phyloP scores from a whole-genome alignment of 2,888 invertebrate species.

The Quadriops clusia region DNA sequence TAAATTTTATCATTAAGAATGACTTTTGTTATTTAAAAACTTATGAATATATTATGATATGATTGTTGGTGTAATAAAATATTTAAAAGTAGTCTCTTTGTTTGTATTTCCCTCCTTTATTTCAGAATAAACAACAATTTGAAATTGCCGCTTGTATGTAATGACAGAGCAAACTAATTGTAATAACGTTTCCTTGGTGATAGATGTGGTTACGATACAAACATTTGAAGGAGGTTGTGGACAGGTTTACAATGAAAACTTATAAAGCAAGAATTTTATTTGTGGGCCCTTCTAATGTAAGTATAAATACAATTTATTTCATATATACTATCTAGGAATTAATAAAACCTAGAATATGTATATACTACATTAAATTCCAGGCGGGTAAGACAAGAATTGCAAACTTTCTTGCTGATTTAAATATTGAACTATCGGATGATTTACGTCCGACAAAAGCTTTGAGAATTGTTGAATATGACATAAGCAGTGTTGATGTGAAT shows the following conservation, averaged over 20 bases:
- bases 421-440: constrained; percentile 19
- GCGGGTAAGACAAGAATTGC: constrained; percentile 22
- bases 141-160: too few relatives aligned
- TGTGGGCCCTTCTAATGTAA: constrained; percentile 21
- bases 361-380: constrained; percentile 9
- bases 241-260: constrained; percentile 14
- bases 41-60: constrained; percentile 39
- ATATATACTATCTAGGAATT: neutral
- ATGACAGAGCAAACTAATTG: neutral
- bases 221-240: constrained; percentile 2
- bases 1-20: constrained; percentile 35
- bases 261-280: constrained; percentile 22
- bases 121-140: too few relatives aligned
- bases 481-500: constrained; percentile 20
- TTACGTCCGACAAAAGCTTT: constrained; percentile 20
- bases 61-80: constrained; percentile 41
- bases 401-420: constrained; percentile 22
- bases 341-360: constrained; percentile 3
- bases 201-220: constrained; percentile 10
- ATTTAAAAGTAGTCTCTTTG: constrained; percentile 24
- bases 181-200: constrained; percentile 9
- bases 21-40: constrained; percentile 38
- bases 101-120: too few relatives aligned
- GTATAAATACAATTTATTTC: constrained; percentile 4
- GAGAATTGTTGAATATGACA: constrained; percentile 23